Conservation (phyloP, 2,113 vertebrate genomes). For the Tinamus guttatus region DNA sequence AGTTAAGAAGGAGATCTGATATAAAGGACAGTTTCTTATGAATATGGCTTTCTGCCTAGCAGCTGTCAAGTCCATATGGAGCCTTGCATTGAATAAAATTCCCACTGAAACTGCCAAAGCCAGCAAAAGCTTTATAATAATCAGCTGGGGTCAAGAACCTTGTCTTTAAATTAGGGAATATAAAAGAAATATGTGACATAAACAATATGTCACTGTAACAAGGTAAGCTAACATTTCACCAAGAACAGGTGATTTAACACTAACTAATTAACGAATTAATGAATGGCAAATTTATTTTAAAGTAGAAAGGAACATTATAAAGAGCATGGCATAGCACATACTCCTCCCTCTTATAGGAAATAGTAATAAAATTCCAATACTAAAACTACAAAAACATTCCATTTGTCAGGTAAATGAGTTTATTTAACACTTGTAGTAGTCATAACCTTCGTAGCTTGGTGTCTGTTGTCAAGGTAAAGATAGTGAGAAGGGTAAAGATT, state of each 20-base stretch:
- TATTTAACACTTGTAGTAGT: neutral
- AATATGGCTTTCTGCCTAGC: neutral
- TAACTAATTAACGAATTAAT: neutral
- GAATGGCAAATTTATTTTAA: neutral
- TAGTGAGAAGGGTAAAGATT: neutral
- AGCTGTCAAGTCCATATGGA: constrained; percentile 30
- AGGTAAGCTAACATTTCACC: neutral
- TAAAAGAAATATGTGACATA: neutral
- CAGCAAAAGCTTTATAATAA: constrained; percentile 11
- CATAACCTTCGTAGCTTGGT: neutral
- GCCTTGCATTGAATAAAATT: neutral
- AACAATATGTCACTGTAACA: neutral
- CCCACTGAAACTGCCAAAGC: neutral
- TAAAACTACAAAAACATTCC: neutral
- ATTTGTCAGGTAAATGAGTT: rapidly evolving
- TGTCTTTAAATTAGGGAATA: neutral
- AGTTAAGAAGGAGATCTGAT: neutral
- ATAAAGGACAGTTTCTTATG: constrained; percentile 1
- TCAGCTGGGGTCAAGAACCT: neutral
- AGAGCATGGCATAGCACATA: neutral
- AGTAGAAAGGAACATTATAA: neutral
- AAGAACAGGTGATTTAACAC: neutral
- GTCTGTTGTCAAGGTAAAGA: neutral
- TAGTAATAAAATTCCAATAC: neutral
- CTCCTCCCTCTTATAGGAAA: neutral